Evolutionary conservation across 2,797 vertebrate genomes (phyloP).

Genomic region (Gymnopithys bicolor): DNA sequence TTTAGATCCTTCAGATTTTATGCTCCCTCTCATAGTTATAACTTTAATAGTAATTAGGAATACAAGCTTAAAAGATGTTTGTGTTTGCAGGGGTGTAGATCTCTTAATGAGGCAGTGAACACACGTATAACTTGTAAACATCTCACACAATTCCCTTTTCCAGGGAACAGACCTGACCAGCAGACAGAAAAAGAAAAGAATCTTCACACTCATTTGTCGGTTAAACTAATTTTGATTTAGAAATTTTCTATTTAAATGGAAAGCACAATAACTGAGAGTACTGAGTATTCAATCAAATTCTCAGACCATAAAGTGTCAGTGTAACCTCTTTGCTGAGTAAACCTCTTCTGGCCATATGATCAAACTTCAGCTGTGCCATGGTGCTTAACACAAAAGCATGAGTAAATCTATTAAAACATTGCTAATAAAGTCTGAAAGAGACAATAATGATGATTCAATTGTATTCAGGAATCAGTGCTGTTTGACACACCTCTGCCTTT

Average conservation of each 20-base stretch:
- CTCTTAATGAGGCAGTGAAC: not conserved
- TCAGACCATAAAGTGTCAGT: not conserved
- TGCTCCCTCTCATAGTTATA: not conserved
- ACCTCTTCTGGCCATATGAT: not conserved
- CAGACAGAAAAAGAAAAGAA: not conserved
- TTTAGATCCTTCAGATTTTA: not conserved
- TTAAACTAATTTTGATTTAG: not conserved
- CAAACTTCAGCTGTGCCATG: not conserved
- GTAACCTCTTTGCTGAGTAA: not conserved
- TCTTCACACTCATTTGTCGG: not conserved
- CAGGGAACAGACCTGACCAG: not conserved
- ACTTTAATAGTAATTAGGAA: not conserved
- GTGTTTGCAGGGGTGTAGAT: not conserved
- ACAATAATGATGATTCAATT: not conserved
- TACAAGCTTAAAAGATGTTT: not conserved
- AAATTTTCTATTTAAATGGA: not conserved
- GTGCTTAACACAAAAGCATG: not conserved
- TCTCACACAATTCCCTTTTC: not conserved
- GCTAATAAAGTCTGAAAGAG: not conserved
- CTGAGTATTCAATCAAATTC: not conserved
- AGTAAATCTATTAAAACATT: not conserved
- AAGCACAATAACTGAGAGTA: not conserved
- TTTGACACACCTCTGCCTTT: not conserved
- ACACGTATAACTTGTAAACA: accelerated
- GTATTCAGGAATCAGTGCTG: not conserved